Percentiles rank a stretch among this genome's conserved stretches.
Conservation (phyloP, 37 sponge, comb jelly and placozoan genomes). For the Diacarnus erythraeanus region DNA sequence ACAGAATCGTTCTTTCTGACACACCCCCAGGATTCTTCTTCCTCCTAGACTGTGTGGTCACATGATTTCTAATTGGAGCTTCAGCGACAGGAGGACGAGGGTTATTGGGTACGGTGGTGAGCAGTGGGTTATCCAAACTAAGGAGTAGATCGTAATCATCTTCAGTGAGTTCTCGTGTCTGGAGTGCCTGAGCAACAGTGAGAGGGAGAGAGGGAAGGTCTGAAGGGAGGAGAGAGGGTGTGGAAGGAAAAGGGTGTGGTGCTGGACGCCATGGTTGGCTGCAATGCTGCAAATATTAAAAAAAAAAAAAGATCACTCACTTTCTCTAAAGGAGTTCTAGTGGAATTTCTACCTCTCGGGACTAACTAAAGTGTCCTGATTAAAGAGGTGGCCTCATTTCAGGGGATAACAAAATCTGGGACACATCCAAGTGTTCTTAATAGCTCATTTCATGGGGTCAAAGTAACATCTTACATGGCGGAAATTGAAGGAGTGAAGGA, state of each 20-base stretch:
- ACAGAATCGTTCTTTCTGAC: conserved; percentile 26
- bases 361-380: too few relatives aligned
- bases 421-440: not conserved
- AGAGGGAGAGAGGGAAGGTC: conserved; percentile 50
- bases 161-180: conserved; percentile 76
- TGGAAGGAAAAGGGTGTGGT: not conserved
- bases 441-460: not conserved
- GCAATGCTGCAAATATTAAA: conserved; percentile 27
- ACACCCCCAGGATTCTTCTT: not conserved
- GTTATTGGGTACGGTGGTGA: not conserved
- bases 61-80: not conserved
- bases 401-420: not conserved
- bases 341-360: not conserved
- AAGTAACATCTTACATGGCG: conserved; percentile 21
- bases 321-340: not conserved
- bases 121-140: conserved; percentile 58
- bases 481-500: conserved; percentile 55
- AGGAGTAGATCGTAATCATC: conserved; percentile 87
- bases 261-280: conserved; percentile 49
- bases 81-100: not conserved
- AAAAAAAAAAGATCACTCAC: too few relatives aligned
- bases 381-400: too few relatives aligned
- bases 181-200: conserved; percentile 54
- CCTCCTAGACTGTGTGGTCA: not conserved
- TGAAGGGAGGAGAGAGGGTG: conserved; percentile 5